Evolutionary conservation across 1,140 invertebrate genomes (phyloP).

Genomic region (Cephus cinctus): DNA sequence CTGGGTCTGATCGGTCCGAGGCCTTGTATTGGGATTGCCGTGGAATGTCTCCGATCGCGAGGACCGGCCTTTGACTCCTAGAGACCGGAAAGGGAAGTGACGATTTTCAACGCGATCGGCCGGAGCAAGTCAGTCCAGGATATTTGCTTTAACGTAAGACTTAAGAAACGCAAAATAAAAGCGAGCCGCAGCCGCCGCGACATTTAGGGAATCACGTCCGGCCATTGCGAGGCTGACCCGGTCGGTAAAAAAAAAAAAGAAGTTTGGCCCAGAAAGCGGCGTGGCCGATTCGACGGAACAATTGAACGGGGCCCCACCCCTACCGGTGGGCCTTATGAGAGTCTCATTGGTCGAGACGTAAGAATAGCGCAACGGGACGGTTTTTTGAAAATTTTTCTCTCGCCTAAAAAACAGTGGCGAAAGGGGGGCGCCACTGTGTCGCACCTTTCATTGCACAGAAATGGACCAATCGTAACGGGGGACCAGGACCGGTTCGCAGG

Average conservation of each 20-base stretch:
- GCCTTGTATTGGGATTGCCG: too few relatives aligned
- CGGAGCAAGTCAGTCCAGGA: conserved; percentile 29
- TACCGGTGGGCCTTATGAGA: conserved; percentile 20
- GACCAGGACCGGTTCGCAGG: conserved; percentile 16
- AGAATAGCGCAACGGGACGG: conserved; percentile 34
- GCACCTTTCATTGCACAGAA: conserved; percentile 30
- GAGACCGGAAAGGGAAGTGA: conserved; percentile 39
- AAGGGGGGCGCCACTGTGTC: too few relatives aligned
- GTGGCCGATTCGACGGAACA: conserved; percentile 9
- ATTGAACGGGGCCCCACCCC: conserved; percentile 17
- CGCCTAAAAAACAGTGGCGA: conserved; percentile 3
- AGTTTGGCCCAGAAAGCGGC: conserved; percentile 19
- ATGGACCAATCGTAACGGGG: conserved; percentile 35
- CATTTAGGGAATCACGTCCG: conserved; percentile 28
- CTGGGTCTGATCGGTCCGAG: too few relatives aligned
- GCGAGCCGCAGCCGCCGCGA: not conserved
- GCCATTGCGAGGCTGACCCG: conserved; percentile 24
- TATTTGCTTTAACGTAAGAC: conserved; percentile 41
- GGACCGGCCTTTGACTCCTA: conserved; percentile 16
- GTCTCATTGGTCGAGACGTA: conserved; percentile 27
- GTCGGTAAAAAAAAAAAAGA: conserved; percentile 22
- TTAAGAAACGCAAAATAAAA: conserved; percentile 12
- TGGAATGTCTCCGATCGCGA: too few relatives aligned
- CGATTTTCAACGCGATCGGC: conserved; percentile 37
- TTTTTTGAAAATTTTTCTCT: conserved; percentile 31